Base-by-base conservation (phyloP, 2,113 vertebrate species). In the Nothocercus nigrocapillus region DNA sequence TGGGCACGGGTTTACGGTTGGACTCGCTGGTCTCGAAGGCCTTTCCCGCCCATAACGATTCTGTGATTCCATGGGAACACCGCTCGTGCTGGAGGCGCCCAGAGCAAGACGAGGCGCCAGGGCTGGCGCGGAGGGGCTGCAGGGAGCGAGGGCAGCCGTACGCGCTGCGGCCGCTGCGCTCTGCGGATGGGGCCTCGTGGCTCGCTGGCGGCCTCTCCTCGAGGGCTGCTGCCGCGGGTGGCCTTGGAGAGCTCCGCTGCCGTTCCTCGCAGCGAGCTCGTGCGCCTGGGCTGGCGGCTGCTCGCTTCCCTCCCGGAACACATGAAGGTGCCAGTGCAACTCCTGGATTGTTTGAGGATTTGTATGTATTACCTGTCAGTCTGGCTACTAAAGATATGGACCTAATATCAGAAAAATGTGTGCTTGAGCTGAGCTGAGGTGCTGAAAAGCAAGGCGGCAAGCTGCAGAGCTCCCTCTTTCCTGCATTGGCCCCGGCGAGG, bases 81-180 rank as follows among this genome's bases (percentile, higher is more conserved):
- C 5, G 0, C 59, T 32, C 53, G 1, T 12, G 44, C 5, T 1
- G 1, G 27, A 0, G 3, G 40, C 63, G 42, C 47, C 32, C 4
- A 0, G 36, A 5, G 49, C 58, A 14, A 47, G 72, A 6, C 9
- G 32, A 25, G 49, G 7, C 9, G 42, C 42, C 13, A 14, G 53
- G 45, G 45, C 63, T 75, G 10, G 1, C 22, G 62, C 25, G n/a
- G 54, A 6, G 44, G 32, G 9, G 38, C 32, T 25, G 51, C 51
- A 53, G 51, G 25, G 25, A 53, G 24, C 24, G 51, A 53, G 25
- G 51, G 24, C 11, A 13, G 51, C 51, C 13, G 11, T 53, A 10
- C 11, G 21, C 13, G 21, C 49, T 36, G 7, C 36, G 36, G 36
- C 36, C 36, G 36, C 8, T 8, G 36, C 36, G 36, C 36, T 36